Percentiles rank a stretch among this genome's conserved stretches.
These are phyloP conservation scores for Drosophila meridionalis DNA, from an alignment of 2,888 invertebrate genomes.

Conservation along the genomic window DNA sequence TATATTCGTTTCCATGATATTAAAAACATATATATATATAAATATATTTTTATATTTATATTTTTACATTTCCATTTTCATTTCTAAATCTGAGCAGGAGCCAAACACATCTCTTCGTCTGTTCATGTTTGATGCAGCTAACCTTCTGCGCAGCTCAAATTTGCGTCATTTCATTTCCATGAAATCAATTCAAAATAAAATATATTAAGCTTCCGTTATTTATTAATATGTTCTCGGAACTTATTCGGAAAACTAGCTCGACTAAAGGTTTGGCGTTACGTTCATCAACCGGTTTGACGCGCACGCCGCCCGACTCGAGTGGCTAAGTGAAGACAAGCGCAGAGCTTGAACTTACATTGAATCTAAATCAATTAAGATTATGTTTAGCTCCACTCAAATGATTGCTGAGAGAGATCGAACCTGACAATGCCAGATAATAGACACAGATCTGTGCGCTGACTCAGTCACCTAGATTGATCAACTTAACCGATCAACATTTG, in stretches of 20 bases:
- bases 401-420: neutral
- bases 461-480: neutral
- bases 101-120: too few relatives aligned
- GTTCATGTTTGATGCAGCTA: neutral
- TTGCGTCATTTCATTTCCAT: neutral
- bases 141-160: neutral
- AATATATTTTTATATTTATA: neutral
- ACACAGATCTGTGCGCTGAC: neutral
- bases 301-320: neutral
- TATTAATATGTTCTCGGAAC: too few relatives aligned
- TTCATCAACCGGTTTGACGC: neutral
- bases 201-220: neutral
- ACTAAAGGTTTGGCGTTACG: neutral
- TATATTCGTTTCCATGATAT: neutral
- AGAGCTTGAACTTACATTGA: neutral
- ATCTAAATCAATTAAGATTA: neutral
- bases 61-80: neutral
- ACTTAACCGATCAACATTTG: neutral
- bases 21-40: neutral
- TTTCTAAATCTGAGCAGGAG: neutral
- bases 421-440: neutral
- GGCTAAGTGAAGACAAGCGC: neutral
- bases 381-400: neutral
- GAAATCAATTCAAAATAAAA: neutral
- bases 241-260: neutral